A percentile compares a stretch with the other conserved stretches of the same genome.
phyloP scores from a whole-genome alignment of 2,797 vertebrate species.

The Anableps anableps region DNA sequence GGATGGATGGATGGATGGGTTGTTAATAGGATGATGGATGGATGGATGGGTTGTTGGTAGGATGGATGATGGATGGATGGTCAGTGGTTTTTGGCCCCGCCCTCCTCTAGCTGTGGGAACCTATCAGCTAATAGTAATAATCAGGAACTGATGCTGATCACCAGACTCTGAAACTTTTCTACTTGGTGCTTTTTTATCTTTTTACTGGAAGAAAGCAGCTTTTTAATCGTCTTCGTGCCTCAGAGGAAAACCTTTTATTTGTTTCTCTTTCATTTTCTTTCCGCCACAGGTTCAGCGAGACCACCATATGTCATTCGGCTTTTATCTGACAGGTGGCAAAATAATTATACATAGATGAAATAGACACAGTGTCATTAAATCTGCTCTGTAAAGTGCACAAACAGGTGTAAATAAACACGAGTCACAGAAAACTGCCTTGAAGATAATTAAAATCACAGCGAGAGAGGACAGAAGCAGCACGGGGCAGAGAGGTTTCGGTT shows the following conservation, averaged over 20 bases:
- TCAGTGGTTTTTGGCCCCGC: too few species aligned
- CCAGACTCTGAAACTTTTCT: neutral
- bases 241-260: neutral
- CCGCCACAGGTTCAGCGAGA: neutral
- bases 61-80: too few species aligned
- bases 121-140: too few species aligned
- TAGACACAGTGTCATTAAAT: neutral
- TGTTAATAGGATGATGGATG: too few species aligned
- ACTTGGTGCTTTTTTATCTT: neutral
- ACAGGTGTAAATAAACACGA: slow-evolving; percentile 10
- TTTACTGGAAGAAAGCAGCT: neutral
- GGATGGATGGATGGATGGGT: neutral
- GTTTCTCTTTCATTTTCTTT: neutral
- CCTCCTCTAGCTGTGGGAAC: too few species aligned
- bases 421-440: neutral
- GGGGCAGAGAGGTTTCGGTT: slow-evolving; percentile 3
- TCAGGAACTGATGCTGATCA: neutral
- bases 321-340: neutral
- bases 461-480: neutral
- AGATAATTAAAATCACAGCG: neutral
- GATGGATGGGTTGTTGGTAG: too few species aligned
- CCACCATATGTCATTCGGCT: neutral
- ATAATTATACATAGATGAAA: neutral
- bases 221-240: neutral
- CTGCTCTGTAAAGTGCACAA: neutral